Percentiles rank a stretch among this genome's conserved stretches.
Evolutionary conservation across 2,888 invertebrate genomes (phyloP).

Genomic region (Nesidiocoris tenuis): DNA sequence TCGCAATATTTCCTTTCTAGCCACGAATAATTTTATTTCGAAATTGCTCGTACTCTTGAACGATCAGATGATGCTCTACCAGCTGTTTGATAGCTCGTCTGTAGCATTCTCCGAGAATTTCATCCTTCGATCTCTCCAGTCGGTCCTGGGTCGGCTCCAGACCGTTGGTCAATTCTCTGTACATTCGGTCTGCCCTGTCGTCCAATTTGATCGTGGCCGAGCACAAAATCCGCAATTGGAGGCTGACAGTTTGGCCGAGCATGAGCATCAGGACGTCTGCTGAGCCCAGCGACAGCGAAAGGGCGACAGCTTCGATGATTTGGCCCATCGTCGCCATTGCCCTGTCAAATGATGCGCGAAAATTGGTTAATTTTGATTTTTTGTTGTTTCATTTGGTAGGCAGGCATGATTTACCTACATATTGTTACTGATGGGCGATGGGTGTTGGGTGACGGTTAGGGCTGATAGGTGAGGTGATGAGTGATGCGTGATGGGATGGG

Average conservation of each 20-base stretch:
- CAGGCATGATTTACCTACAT: too few species aligned
- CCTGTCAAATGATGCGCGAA: too few species aligned
- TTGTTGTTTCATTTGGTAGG: too few species aligned
- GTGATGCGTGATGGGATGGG: too few species aligned
- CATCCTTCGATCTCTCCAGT: not conserved
- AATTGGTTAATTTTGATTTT: too few species aligned
- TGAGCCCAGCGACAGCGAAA: not conserved
- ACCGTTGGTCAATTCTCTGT: not conserved
- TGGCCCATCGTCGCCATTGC: not conserved
- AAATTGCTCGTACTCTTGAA: constrained; percentile 3
- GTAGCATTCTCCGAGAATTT: not conserved
- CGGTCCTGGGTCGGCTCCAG: not conserved
- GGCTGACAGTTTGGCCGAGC: constrained; percentile 2
- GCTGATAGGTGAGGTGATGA: too few species aligned
- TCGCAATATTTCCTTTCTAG: too few species aligned
- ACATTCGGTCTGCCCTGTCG: constrained; percentile 4
- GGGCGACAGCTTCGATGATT: not conserved
- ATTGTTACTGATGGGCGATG: too few species aligned
- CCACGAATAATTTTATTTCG: not conserved
- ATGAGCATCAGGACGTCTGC: constrained; percentile 23
- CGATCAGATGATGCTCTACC: constrained; percentile 10
- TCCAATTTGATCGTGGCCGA: not conserved
- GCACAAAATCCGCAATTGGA: constrained; percentile 15
- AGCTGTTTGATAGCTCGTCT: constrained; percentile 7
- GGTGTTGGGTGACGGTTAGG: too few species aligned